Conservation (phyloP, 1,140 invertebrate species). For the Trachymyrmex cornetzi region DNA sequence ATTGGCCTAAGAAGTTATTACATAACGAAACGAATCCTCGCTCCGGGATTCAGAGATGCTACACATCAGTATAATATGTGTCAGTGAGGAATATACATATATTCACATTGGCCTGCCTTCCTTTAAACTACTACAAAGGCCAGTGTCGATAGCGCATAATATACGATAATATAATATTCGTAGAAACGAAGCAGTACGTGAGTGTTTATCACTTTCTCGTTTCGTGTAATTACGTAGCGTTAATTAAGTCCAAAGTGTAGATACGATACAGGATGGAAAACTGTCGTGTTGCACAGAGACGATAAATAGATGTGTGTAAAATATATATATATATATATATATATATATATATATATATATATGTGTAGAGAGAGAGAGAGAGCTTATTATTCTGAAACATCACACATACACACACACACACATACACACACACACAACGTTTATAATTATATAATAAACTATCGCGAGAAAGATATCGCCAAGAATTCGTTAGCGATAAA, state of each 20-base stretch:
- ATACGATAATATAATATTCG: slow-evolving; percentile 56
- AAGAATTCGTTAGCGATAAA: neutral
- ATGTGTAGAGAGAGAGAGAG: neutral
- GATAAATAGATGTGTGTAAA: slow-evolving; percentile 54
- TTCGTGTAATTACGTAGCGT: slow-evolving; percentile 65
- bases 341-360: neutral
- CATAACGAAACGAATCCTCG: slow-evolving; percentile 50
- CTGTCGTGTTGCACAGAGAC: slow-evolving; percentile 63
- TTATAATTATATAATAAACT: neutral
- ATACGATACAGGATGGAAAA: slow-evolving; percentile 59
- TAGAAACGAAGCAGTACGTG: slow-evolving; percentile 48
- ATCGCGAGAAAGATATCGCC: neutral
- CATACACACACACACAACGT: neutral
- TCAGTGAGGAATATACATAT: slow-evolving; percentile 40
- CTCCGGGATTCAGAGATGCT: slow-evolving; percentile 33
- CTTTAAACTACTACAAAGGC: slow-evolving; percentile 81
- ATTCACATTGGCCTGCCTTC: slow-evolving; percentile 64
- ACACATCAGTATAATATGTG: slow-evolving; percentile 32
- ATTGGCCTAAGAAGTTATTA: slow-evolving; percentile 52
- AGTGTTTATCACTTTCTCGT: slow-evolving; percentile 54
- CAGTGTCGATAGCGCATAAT: slow-evolving; percentile 77
- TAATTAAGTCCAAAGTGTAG: slow-evolving; percentile 55
- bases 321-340: neutral
- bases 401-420: neutral
- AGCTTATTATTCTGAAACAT: slow-evolving; percentile 65